Percentiles rank a stretch among this genome's conserved stretches.
Conservation (phyloP, 2,888 invertebrate genomes). For the Anoplius nigerrimus region DNA sequence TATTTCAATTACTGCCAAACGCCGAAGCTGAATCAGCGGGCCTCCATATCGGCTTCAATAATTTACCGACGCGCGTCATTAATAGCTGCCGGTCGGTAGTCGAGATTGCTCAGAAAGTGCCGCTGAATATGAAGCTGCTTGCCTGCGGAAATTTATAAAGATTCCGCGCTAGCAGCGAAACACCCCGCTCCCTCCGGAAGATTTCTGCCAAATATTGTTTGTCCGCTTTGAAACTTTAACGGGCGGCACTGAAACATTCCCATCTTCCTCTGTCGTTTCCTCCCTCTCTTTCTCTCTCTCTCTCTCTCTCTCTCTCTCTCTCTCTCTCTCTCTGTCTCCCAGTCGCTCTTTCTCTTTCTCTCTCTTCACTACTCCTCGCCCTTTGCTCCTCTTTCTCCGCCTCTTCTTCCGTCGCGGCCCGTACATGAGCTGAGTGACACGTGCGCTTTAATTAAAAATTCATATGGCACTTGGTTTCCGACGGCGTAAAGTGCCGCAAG, state of each 20-base stretch:
- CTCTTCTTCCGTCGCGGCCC: too few relatives aligned
- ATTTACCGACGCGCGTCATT: conserved; percentile 46
- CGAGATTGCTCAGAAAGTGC: background rate
- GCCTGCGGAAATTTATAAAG: background rate
- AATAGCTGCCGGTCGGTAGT: conserved; percentile 28
- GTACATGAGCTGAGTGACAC: too few relatives aligned
- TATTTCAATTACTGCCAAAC: conserved; percentile 62
- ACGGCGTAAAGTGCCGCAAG: background rate
- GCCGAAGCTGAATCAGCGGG: conserved; percentile 55
- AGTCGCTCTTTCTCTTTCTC: too few relatives aligned
- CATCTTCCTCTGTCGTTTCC: too few relatives aligned
- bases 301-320: too few relatives aligned
- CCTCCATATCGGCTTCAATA: conserved; percentile 39
- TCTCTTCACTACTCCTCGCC: too few relatives aligned
- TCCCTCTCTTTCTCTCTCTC: too few relatives aligned
- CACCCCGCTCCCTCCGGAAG: background rate
- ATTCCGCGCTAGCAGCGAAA: background rate
- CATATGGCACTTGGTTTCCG: conserved; percentile 1
- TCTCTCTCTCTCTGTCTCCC: too few relatives aligned
- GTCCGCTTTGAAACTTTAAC: too few relatives aligned
- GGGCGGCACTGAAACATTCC: too few relatives aligned
- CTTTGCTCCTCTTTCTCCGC: too few relatives aligned
- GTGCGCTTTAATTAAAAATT: conserved; percentile 7
- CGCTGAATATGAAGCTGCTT: background rate
- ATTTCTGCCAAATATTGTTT: too few relatives aligned